Base-by-base conservation (phyloP, 2,113 vertebrate genomes). In the Prochilodus magdalenae region DNA sequence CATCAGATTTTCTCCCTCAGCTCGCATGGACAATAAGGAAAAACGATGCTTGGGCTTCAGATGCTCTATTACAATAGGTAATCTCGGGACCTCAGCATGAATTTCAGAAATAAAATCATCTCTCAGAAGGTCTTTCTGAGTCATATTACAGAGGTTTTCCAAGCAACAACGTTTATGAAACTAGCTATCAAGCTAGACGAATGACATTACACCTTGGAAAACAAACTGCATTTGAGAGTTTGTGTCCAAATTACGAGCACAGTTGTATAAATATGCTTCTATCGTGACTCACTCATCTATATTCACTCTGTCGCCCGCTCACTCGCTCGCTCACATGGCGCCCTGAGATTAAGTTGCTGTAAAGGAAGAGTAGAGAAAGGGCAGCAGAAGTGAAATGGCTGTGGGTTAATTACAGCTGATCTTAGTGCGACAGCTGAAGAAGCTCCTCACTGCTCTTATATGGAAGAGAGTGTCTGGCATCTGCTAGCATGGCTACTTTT, bases 371-470 rank as follows among this genome's bases (percentile, higher is more conserved):
- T 22, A 91, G 90, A 87, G 88, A 92, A 92, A 92, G 90, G 89
- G 86, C 86, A 90, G 80, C 82, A 84, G 83, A 82, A 63, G 71
- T 73, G 79, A 81, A 84, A 82, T 57, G 47, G 62, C 59, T 75
- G 71, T 87, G 84, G 87, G 90, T 93, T 91, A 93, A 93, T 92
- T 92, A 90, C 90, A 89, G 92, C 90, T 92, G 92, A 93, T 91
- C 87, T 89, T 84, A 74, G 86, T 83, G 87, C 87, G 93, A 92
- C 94, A 94, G 94, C 93, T 95, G 93, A 92, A 86, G 86, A 91
- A 88, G 86, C 77, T 65, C 72, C 77, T 65, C 27, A 49, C 74
- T 44, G 83, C 85, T 92, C 92, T 89, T 92, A 93, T 94, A 92
- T 85, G 90, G 89, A 78, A 83, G 80, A 86, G 76, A 83, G 74